Evolutionary conservation across 2,888 invertebrate species (phyloP), one percentile per base, ranked within the genome.

Genomic region (Blera fallax): DNA sequence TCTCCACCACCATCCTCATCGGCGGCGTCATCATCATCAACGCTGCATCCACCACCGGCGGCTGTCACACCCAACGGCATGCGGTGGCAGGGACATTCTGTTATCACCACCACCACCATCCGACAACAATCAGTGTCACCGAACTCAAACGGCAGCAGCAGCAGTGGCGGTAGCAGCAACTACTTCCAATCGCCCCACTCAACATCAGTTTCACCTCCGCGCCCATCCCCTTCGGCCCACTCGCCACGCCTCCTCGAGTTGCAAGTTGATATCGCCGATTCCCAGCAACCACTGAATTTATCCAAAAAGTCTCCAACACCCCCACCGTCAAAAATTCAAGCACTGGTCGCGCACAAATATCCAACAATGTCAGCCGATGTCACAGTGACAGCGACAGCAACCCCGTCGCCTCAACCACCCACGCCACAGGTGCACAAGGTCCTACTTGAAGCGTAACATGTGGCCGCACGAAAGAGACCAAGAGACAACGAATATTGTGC

Each of bases 281-380:
- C 95, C 65, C 95, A 95, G 88, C 96, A 96, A 91, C 98, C 98
- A 72, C 93, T 98, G 88, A 98, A 98, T 94, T 94, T 98, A 89
- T 97, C 97, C 92, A 97, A 97, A 92, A 96, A 96, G 91, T 95
- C 96, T 87, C 95, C 95, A 89, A 95, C 95, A 88, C 95, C 96
- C 87, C 95, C 96, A 92, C 96, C 96, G 90, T 90, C 89, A 72
- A 91, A 91, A 70, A 70, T 91, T 87, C 91, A 91, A 73, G 89
- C 91, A 24, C 84, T 91, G 52, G 90, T 91, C 40, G 90, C 90
- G 79, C 91, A 89, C 87, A 90, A 91, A 74, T 92, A 91, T 87
- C 91, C 92, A 70, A 90, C 90, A 24, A 89, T 91, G 73, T 91
- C 92, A 45, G 92, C 91, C 34, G 92, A 92, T 87, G 90, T 92